Base-by-base conservation (phyloP, 1,140 invertebrate species). In the Trinorchestia longiramus region DNA sequence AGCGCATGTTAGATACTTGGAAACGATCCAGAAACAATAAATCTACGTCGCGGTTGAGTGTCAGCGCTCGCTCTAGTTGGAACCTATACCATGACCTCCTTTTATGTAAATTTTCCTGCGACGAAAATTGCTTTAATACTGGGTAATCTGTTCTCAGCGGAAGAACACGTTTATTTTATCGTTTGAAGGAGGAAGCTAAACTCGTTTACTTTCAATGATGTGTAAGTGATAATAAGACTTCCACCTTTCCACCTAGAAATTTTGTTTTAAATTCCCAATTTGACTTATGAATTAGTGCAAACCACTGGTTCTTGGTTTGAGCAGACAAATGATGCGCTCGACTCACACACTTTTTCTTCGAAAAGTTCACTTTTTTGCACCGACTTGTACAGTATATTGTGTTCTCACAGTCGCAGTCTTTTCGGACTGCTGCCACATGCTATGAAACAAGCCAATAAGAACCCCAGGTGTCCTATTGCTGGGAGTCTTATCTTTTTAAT, bases 21-120 rank as follows among this genome's bases (percentile, higher is more conserved):
- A 94, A 42, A 94, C 47, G 92, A 94, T 94, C 44, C 92, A 94
- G 43, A 47, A 47, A 44, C 44, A 47, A 47, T 47, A 94, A 45
- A 94, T 94, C 92, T 47, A 42, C 4, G 11, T 47, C 92, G 28
- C 11, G 1, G 92, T 43, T 94, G 43, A 47, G 44, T n/a, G 36
- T 40, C 43, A 94, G 17, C 19, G 92, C 92, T 90, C 43, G 0
- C 43, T 3, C 40, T 47, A 36, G 43, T 44, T 8, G 92, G 6
- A 43, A 42, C 11, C 15, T 94, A 17, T 41, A 90, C 36, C 28
- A 77, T 36, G 11, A 23, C 1, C 23, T 90, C 41, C 43, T 36
- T 90, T 90, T 87, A 40, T 87, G 87, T 42, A 8, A 41, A 40
- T 44, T 43, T 92, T 92, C 43, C 90, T 43, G 8, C 43, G 42